These are phyloP conservation scores for Napeogenes inachia DNA, from an alignment of 2,888 invertebrate genomes.

Conservation along the genomic window DNA sequence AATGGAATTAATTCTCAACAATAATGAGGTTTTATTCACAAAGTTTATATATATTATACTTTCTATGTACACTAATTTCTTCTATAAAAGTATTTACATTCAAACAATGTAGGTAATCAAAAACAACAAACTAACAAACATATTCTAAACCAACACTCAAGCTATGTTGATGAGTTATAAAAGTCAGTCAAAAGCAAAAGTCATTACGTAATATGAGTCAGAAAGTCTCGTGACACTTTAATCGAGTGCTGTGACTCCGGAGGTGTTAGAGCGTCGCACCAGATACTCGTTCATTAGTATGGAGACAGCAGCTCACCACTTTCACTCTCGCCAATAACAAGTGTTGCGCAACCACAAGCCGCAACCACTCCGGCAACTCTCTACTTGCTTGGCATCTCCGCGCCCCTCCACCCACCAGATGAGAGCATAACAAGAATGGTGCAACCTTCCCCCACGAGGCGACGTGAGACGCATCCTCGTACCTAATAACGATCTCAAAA, in stretches of 20 bases:
- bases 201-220: constrained; percentile 52
- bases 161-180: constrained; percentile 1
- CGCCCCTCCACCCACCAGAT: constrained; percentile 28
- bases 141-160: too few species aligned
- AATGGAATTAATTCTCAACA: too few species aligned
- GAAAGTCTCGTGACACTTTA: constrained; percentile 62
- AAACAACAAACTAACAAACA: too few species aligned
- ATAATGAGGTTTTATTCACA: too few species aligned
- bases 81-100: too few species aligned
- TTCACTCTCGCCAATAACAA: constrained; percentile 74
- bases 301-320: constrained; percentile 67
- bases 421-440: constrained; percentile 40
- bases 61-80: too few species aligned
- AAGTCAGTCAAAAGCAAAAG: constrained; percentile 47
- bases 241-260: constrained; percentile 47
- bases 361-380: constrained; percentile 51
- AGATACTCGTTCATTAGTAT: constrained; percentile 66
- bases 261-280: constrained; percentile 53
- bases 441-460: constrained; percentile 41
- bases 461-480: constrained; percentile 64
- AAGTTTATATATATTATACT: too few species aligned
- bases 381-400: constrained; percentile 42
- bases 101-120: too few species aligned
- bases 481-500: constrained; percentile 66
- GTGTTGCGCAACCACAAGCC: constrained; percentile 62